These are phyloP conservation scores for Semicossyphus pulcher DNA, from an alignment of 2,113 vertebrate species.

Conservation along the genomic window DNA sequence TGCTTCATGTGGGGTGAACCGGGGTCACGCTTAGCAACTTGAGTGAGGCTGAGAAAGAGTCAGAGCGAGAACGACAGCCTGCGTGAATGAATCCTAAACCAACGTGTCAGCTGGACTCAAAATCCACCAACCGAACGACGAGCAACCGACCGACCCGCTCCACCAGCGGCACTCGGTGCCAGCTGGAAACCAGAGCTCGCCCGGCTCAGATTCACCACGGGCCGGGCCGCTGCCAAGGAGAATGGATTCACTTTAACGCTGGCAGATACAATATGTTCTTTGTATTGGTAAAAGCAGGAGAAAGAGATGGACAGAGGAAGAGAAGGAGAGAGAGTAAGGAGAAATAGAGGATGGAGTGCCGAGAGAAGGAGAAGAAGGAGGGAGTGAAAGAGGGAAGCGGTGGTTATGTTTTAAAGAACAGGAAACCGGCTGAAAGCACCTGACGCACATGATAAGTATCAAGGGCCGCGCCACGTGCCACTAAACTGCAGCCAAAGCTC, in stretches of 20 bases:
- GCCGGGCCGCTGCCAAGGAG: constrained; percentile 60
- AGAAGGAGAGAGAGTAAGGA: constrained; percentile 13
- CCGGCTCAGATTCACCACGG: constrained; percentile 61
- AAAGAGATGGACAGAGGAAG: constrained; percentile 43
- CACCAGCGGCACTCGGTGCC: constrained; percentile 47
- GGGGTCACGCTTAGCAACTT: constrained; percentile 23
- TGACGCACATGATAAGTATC: constrained; percentile 83
- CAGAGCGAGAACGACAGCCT: constrained; percentile 42
- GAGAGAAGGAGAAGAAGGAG: constrained; percentile 30
- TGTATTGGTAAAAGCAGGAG: constrained; percentile 67
- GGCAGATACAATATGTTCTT: constrained; percentile 76
- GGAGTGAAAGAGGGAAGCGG: constrained; percentile 44
- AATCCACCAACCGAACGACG: constrained; percentile 50
- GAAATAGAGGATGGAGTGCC: constrained; percentile 42
- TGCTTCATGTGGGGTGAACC: constrained; percentile 33
- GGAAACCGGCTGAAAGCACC: constrained; percentile 79
- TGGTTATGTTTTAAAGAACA: constrained; percentile 73
- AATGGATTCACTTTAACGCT: constrained; percentile 73
- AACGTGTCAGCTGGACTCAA: constrained; percentile 65
- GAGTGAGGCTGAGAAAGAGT: constrained; percentile 21
- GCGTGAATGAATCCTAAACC: constrained; percentile 67
- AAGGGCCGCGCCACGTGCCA: constrained; percentile 81
- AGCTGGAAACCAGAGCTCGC: constrained; percentile 67
- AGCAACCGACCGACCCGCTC: constrained; percentile 41
- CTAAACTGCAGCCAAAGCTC: constrained; percentile 78